Evolutionary conservation across 2,113 vertebrate genomes (phyloP), one percentile per base, ranked within the genome.

Genomic region (Myotis davidii): DNA sequence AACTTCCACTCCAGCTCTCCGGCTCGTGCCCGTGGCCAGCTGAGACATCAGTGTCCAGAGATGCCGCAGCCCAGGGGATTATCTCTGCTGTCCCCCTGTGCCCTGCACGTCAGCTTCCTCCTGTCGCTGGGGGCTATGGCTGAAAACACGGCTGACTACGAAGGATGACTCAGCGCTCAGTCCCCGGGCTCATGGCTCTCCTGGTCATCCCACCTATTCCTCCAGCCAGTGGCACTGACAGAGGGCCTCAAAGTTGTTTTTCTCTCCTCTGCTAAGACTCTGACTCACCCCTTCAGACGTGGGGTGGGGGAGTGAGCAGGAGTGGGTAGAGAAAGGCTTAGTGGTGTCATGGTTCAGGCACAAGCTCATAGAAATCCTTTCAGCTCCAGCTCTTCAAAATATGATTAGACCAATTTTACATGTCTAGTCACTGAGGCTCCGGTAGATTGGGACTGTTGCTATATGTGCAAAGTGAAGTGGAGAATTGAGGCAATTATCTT

Each of bases 401-500:
- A 34, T 96, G 97, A 95, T 97, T 94, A 97, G 97, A 78, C 85
- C 95, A 96, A 79, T 96, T 92, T 92, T 84, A 86, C 64, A 37
- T 79, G 74, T 96, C 92, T 94, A 92, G 94, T 94, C 90, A 84
- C 92, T 34, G 94, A 97, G 95, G 94, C 95, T 85, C 1, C 0
- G 81, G 45, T 21, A 85, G 94, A 86, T 72, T 65, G 94, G 90
- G 94, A 42, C 95, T 93, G 13, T 92, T 95, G 86, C 91, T 97
- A 17, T 94, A 84, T 77, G 95, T 87, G 91, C 92, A 84, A 5
- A 95, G 96, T 91, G 92, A 69, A 97, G 95, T 95, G 90, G 94
- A 94, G 95, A 95, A 95, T 64, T 85, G 95, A 95, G 94, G 90
- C 95, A 95, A 82, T 97, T 97, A 97, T 91, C 95, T 93, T 48